A percentile compares a stretch with the other conserved stretches of the same genome.
These are phyloP conservation scores for Sinosuthora webbiana DNA, from an alignment of 2,113 vertebrate genomes.

Conservation along the genomic window DNA sequence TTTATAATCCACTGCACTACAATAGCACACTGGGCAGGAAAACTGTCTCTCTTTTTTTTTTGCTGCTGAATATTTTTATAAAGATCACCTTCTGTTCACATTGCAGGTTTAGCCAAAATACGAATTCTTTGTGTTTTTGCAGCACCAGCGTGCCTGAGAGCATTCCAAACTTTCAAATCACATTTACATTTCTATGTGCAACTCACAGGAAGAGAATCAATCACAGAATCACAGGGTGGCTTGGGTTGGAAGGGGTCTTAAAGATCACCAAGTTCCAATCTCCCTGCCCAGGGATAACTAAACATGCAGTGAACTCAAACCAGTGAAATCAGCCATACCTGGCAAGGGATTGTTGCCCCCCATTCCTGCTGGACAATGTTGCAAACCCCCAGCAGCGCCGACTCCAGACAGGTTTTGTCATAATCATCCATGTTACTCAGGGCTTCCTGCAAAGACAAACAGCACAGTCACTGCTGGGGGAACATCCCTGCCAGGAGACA, in stretches of 20 bases:
- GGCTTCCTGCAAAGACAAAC: constrained; percentile 83
- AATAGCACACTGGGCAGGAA: not conserved
- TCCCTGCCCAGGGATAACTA: not conserved
- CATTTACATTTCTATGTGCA: not conserved
- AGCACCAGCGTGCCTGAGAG: not conserved
- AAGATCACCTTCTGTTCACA: not conserved
- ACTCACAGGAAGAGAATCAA: not conserved
- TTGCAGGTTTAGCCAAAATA: not conserved
- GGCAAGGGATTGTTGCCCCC: constrained; percentile 92
- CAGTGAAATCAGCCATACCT: constrained; percentile 75
- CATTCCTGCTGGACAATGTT: constrained; percentile 96
- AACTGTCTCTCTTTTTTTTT: not conserved
- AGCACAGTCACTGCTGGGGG: not conserved
- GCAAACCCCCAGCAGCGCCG: constrained; percentile 89
- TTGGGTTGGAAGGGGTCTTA: not conserved
- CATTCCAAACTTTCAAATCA: not conserved
- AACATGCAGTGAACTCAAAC: not conserved
- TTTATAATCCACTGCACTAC: not conserved
- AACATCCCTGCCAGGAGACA: not conserved
- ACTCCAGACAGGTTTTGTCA: constrained; percentile 95
- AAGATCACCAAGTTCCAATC: not conserved
- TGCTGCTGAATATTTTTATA: not conserved
- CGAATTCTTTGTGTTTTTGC: not conserved
- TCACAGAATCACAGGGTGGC: not conserved
- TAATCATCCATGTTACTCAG: constrained; percentile 94